Percentiles rank a stretch among this genome's conserved stretches.
Evolutionary conservation across 2,888 invertebrate genomes (phyloP).

Genomic region (Dione vanillae): DNA sequence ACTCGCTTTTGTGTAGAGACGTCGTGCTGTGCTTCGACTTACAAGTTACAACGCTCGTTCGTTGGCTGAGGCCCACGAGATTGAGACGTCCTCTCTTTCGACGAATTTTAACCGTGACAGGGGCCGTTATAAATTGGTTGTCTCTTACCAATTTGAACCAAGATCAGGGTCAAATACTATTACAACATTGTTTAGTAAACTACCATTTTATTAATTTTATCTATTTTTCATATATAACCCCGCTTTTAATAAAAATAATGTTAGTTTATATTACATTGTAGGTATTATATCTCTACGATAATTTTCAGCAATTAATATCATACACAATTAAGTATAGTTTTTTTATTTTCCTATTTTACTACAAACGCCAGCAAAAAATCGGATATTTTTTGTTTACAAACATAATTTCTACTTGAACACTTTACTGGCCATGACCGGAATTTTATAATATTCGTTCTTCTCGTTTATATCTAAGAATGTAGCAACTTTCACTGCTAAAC

Average conservation of each 20-base stretch:
- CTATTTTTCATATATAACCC: too few relatives aligned
- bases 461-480: slow-evolving; percentile 5
- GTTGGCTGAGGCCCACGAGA: slow-evolving; percentile 51
- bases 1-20: slow-evolving; percentile 76
- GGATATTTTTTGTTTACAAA: slow-evolving; percentile 60
- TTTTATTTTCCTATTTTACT: neutral
- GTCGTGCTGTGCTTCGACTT: slow-evolving; percentile 68
- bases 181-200: slow-evolving; percentile 41
- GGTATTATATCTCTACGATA: neutral
- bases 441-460: slow-evolving; percentile 41
- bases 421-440: slow-evolving; percentile 61
- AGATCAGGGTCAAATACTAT: slow-evolving; percentile 41
- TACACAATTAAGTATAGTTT: neutral
- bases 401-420: slow-evolving; percentile 53
- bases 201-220: neutral
- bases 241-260: too few relatives aligned
- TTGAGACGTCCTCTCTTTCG: slow-evolving; percentile 52
- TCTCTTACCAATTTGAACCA: slow-evolving; percentile 37
- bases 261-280: neutral
- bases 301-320: neutral
- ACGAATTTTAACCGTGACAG: slow-evolving; percentile 44
- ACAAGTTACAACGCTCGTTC: slow-evolving; percentile 49
- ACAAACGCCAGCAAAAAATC: slow-evolving; percentile 42
- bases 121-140: slow-evolving; percentile 43
- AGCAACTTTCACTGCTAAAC: slow-evolving; percentile 26